Evolutionary conservation across 2,797 vertebrate genomes (phyloP), one percentile per base, ranked within the genome.

Genomic region (Tenualosa thibaudeaui): DNA sequence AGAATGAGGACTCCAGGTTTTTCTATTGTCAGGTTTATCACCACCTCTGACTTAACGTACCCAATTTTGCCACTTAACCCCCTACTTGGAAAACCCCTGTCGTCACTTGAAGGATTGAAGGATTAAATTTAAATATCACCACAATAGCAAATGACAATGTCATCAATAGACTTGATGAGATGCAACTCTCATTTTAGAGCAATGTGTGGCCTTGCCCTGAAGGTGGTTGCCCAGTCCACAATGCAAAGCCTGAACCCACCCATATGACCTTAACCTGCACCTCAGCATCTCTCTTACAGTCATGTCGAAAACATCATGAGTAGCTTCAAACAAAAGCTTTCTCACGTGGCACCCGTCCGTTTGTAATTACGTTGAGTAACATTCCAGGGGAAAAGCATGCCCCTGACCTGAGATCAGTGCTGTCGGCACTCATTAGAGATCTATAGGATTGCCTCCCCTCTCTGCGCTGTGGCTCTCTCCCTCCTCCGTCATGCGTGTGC

Each of bases 301-400:
- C 37, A 31, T 75, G 31, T 75, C 17, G 5, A 75, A 65, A 75
- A 75, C 68, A 75, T 13, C 68, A 75, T 75, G 68, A 75, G 24
- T 10, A 15, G 8, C 26, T 26, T 68, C 62, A 68, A 75, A 71
- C 26, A 71, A 75, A 75, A 75, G 68, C 31, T 26, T 40, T 75
- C 31, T 75, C 68, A 75, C 68, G 68, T 75, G 68, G 68, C 31
- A 75, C 31, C 17, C 31, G 13, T 65, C 26, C 62, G 10, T 31
- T 65, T 65, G 62, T 31, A 75, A 75, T 43, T 75, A 75, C 31
- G 3, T 40, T 19, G 31, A 43, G 31, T 37, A 40, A 75, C 31
- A 75, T 75, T 75, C 68, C 31, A 17, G 13, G 31, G 31, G 31
- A 75, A 75, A 75, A 43, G 12, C 68, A 75, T 75, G 31, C 5